A percentile compares a stretch with the other conserved stretches of the same genome.
These are phyloP conservation scores for Brachionus asplanchnoidis DNA, from an alignment of 1,140 invertebrate species.

Conservation along the genomic window DNA sequence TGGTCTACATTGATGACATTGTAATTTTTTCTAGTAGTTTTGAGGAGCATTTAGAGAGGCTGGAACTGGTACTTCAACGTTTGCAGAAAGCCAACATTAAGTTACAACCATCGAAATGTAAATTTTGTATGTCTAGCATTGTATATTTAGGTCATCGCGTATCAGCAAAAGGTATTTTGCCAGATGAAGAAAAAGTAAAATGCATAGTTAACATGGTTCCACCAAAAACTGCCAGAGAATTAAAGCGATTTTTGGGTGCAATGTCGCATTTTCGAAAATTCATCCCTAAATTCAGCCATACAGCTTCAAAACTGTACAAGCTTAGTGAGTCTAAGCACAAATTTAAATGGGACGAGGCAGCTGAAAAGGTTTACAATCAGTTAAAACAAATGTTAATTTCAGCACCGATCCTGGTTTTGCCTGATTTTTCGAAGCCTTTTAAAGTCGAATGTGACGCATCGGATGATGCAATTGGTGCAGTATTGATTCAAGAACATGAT, in stretches of 20 bases:
- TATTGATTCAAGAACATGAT: no score
- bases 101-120: not conserved
- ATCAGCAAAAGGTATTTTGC: not conserved
- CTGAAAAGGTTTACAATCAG: constrained; percentile 42
- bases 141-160: not conserved
- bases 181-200: constrained; percentile 42
- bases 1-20: constrained; percentile 27
- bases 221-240: constrained; percentile 47
- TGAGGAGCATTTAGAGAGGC: constrained; percentile 43
- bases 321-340: constrained; percentile 47
- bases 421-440: no score
- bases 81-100: not conserved
- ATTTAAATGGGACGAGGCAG: constrained; percentile 48
- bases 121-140: not conserved
- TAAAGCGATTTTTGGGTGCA: constrained; percentile 48
- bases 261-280: constrained; percentile 47
- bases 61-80: not conserved
- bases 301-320: constrained; percentile 49
- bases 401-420: no score
- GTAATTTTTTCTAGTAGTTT: not conserved
- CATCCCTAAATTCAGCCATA: constrained; percentile 44
- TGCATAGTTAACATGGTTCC: constrained; percentile 46
- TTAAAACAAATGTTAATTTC: no score
- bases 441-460: no score
- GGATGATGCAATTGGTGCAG: no score